Base-by-base conservation (phyloP, 1,140 invertebrate species). In the Mactra quadrangularis region DNA sequence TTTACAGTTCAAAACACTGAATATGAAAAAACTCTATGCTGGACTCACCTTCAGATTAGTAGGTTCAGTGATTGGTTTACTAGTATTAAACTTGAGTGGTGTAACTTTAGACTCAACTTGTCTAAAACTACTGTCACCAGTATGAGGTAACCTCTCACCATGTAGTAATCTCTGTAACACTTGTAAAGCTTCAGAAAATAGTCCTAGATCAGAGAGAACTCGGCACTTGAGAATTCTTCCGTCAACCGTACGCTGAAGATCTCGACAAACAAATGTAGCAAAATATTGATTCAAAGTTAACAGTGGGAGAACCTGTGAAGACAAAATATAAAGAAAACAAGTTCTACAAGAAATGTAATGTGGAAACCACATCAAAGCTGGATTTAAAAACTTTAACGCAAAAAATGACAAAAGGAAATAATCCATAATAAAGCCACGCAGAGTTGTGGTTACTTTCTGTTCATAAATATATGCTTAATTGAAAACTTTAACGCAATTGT, bases 251-350 rank as follows among this genome's bases (percentile, higher is more conserved):
- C 91, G 85, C 79, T 92, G 89, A 3, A 93, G 82, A 82, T 93
- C 92, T 55, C 92, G 89, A 62, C 91, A 91, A 27, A 92, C 87
- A 86, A 88, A 91, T 13, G 89, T 90, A 3, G 91, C 88, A 60
- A 93, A 90, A 82, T 93, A 92, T 59, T 90, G 89, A 62, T 92
- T 88, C 70, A 93, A 82, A 17, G 90, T 91, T 59, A 93, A 57
- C 35, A 93, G 71, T 35, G 93, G 93, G 19, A 93, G 87, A 15
- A 92, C 89, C 92, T 93, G 79, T 0, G 77, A 60, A 55, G 6
- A 27, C 29, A 60, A 27, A 17, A 60, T 15, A 22, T 60, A 2
- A 17, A 31, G 17, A 17, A 60, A 60, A 31, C 27, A 60, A 25
- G n/a, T n/a, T n/a, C n/a, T n/a, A n/a, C n/a, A n/a, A n/a, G n/a